phyloP scores from a whole-genome alignment of 2,797 vertebrate genomes.

The Bradypodion ventrale region DNA sequence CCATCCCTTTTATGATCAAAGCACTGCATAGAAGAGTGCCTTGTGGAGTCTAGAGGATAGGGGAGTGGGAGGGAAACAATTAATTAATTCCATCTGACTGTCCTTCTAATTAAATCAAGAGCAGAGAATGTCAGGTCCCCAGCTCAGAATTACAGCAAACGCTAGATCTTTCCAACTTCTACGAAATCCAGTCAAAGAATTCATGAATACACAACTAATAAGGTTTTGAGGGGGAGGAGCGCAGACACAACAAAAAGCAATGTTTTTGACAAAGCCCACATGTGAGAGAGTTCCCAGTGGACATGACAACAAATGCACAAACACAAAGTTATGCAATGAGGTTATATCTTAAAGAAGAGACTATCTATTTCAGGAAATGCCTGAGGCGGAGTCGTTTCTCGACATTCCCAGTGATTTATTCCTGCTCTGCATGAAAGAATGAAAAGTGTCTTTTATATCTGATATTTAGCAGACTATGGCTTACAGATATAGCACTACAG shows the following conservation, averaged over 20 bases:
- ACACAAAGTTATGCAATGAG: neutral
- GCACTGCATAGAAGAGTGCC: neutral
- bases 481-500: neutral
- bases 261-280: neutral
- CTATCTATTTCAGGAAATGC: neutral
- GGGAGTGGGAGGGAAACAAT: neutral
- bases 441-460: neutral
- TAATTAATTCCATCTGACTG: constrained; percentile 26
- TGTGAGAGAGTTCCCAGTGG: neutral
- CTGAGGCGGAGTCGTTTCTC: neutral
- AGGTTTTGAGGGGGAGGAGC: neutral
- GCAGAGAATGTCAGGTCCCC: constrained; percentile 11
- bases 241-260: neutral
- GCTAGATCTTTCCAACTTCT: neutral
- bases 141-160: neutral
- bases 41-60: neutral
- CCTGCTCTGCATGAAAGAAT: neutral
- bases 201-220: neutral
- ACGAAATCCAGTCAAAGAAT: neutral
- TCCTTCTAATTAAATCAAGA: constrained; percentile 25
- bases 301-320: neutral
- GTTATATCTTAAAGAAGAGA: neutral
- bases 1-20: constrained; percentile 1
- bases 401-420: neutral
- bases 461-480: neutral